Percentiles rank a stretch among this genome's conserved stretches.
Conservation (phyloP, 2,888 invertebrate species). For the Xanthostigma xanthostigma region DNA sequence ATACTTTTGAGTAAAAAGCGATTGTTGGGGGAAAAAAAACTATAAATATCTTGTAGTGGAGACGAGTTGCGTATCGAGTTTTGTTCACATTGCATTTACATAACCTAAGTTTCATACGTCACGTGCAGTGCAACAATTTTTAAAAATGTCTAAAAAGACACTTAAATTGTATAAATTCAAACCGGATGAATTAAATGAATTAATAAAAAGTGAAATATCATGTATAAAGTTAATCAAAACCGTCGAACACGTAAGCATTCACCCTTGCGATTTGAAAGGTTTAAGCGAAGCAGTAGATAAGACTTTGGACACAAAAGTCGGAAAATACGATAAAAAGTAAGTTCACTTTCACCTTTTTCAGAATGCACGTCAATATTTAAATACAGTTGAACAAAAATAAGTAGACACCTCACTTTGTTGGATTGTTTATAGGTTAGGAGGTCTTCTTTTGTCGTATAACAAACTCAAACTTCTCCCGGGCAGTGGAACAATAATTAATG, state of each 20-base stretch:
- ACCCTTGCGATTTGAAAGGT: conserved; percentile 47
- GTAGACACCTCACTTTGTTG: conserved; percentile 2
- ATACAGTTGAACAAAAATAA: not conserved
- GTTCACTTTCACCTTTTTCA: conserved; percentile 17
- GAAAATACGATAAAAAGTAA: conserved; percentile 46
- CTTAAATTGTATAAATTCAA: conserved; percentile 36
- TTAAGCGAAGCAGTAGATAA: conserved; percentile 41
- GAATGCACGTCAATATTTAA: not conserved
- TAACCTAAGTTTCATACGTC: no score
- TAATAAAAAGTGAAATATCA: conserved; percentile 39
- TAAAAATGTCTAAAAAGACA: conserved; percentile 21
- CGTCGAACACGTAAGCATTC: conserved; percentile 40
- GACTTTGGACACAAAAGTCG: conserved; percentile 39
- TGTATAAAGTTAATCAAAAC: conserved; percentile 37
- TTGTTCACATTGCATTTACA: no score
- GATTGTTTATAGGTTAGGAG: conserved; percentile 39
- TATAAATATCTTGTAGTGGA: no score
- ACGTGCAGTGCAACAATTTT: no score
- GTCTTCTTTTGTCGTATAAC: conserved; percentile 50
- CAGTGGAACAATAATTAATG: conserved; percentile 42
- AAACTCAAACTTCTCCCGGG: conserved; percentile 43
- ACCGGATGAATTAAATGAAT: conserved; percentile 34
- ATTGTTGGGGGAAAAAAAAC: no score
- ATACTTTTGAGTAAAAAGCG: no score
- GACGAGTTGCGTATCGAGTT: no score